Evolutionary conservation across 2,888 invertebrate species (phyloP).

Genomic region (Patella depressa): DNA sequence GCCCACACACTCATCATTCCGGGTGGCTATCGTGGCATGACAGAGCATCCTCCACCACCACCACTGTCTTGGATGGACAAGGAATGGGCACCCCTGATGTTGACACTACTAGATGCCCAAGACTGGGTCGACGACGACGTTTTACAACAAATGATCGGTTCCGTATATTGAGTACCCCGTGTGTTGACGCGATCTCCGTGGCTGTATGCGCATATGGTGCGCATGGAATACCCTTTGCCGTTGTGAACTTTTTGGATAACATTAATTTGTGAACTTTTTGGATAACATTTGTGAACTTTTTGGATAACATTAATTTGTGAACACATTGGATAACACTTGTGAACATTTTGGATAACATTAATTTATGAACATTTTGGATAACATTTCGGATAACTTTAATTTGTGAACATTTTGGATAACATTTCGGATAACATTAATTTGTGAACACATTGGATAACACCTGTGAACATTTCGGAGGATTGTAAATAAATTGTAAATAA

Average conservation of each 20-base stretch:
- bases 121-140: background rate
- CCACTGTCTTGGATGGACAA: background rate
- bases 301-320: too few relatives aligned
- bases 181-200: background rate
- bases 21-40: background rate
- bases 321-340: too few relatives aligned
- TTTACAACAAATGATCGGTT: background rate
- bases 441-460: background rate
- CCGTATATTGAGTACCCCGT: background rate
- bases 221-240: background rate
- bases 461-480: too few relatives aligned
- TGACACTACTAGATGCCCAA: background rate
- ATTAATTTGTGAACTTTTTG: too few relatives aligned
- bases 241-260: background rate
- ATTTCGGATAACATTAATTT: background rate
- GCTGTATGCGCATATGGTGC: background rate
- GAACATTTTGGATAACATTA: too few relatives aligned
- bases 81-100: background rate
- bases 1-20: background rate
- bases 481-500: too few relatives aligned
- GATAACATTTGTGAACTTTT: too few relatives aligned
- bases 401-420: too few relatives aligned
- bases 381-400: too few relatives aligned
- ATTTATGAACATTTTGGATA: too few relatives aligned
- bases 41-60: background rate